phyloP scores from a whole-genome alignment of 23 tunicate genomes.

The Halocynthia aurantium region DNA sequence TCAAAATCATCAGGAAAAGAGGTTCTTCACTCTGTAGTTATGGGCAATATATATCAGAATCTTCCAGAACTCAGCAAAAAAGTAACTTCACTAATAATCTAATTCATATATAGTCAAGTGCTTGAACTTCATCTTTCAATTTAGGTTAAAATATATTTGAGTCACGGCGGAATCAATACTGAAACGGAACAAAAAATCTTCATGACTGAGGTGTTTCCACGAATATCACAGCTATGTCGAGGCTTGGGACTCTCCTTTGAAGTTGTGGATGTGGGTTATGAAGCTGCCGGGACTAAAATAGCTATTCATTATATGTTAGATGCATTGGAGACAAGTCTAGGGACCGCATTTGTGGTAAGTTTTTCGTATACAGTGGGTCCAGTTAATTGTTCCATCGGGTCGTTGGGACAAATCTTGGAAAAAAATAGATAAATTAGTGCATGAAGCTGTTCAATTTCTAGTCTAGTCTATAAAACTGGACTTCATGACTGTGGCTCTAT shows the following conservation, averaged over 20 bases:
- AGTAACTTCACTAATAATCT: neutral
- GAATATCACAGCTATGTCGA: neutral
- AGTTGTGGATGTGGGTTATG: slow-evolving; percentile 1
- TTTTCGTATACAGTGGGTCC: too few relatives aligned
- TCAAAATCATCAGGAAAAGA: too few relatives aligned
- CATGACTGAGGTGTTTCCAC: slow-evolving; percentile 7
- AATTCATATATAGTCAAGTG: too few relatives aligned
- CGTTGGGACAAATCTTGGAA: too few relatives aligned
- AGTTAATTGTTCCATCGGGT: too few relatives aligned
- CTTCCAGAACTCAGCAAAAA: neutral
- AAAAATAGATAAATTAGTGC: too few relatives aligned
- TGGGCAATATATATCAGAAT: neutral
- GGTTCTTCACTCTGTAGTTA: too few relatives aligned
- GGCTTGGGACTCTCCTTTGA: neutral
- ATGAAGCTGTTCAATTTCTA: too few relatives aligned
- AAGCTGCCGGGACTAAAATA: neutral
- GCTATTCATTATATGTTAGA: neutral
- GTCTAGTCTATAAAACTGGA: too few relatives aligned
- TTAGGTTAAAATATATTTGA: slow-evolving; percentile 9
- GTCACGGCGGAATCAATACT: slow-evolving; percentile 1
- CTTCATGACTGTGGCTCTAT: too few relatives aligned
- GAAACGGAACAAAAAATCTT: slow-evolving; percentile 4
- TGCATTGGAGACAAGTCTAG: neutral
- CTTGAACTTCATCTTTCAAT: neutral
- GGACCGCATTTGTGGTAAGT: slow-evolving; percentile 16